A percentile compares a stretch with the other conserved stretches of the same genome.
phyloP scores from a whole-genome alignment of 2,113 vertebrate species.

The Athene noctua region DNA sequence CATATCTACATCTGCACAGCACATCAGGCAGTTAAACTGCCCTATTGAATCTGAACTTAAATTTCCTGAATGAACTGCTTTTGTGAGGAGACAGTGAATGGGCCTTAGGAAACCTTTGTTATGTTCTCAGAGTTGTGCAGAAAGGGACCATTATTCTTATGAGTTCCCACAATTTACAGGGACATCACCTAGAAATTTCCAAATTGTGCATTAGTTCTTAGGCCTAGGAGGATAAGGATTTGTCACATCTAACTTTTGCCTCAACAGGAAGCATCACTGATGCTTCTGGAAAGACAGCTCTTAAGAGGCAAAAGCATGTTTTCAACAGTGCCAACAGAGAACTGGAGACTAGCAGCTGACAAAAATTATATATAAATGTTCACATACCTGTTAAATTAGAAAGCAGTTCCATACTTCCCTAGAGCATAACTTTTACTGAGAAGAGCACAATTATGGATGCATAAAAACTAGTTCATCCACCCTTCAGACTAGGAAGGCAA shows the following conservation, averaged over 20 bases:
- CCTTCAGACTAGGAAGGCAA: neutral
- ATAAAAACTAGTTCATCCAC: accelerated
- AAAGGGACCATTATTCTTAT: neutral
- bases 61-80: neutral
- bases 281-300: neutral
- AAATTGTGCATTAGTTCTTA: neutral
- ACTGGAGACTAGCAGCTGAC: neutral
- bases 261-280: neutral
- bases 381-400: neutral
- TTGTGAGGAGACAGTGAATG: neutral
- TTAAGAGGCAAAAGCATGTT: neutral
- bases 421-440: neutral
- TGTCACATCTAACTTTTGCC: neutral
- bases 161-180: neutral
- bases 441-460: neutral
- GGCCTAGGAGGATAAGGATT: neutral
- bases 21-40: neutral
- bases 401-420: neutral
- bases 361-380: neutral
- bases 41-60: neutral
- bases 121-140: neutral
- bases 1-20: neutral
- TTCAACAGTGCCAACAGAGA: neutral
- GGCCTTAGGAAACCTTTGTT: neutral
- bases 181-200: neutral